Base-by-base conservation (phyloP, 2,797 vertebrate genomes). In the Girardinus metallicus region DNA sequence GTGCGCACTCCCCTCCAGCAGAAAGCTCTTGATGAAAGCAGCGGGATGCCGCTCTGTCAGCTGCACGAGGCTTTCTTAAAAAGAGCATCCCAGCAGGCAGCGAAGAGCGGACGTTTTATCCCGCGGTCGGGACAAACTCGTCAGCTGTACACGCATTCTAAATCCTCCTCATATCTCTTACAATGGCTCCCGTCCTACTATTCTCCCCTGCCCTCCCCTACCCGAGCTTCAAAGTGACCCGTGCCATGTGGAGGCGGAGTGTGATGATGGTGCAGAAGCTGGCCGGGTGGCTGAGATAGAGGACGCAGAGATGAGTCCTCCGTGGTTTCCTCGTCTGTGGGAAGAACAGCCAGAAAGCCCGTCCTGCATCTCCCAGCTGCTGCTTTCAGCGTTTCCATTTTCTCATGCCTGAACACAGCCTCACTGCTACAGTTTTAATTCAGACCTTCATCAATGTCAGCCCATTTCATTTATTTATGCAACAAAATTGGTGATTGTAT, bases 181-280 rank as follows among this genome's bases (percentile, higher is more conserved):
- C 72, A 84, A 70, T 75, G 23, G 10, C 73, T 83, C 47, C 73
- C 68, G 77, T 66, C 76, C 64, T 49, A 31, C 51, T 57, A 64
- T 83, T 87, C 83, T 80, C 82, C 84, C 82, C 57, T 26, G 51
- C 53, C 11, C 53, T 57, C 53, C 26, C 1, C 2, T 26, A 26
- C 8, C 23, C 44, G 80, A 83, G 85, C 83, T 79, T 62, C 76
- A 90, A 91, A 79, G 89, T 92, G 88, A 91, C 89, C 87, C 76
- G 86, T 87, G 79, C 79, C 86, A 81, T 62, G 76, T 87, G 80
- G 90, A 86, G 90, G 90, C 86, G 86, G 87, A 74, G 84, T 53
- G 51, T 53, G 51, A 26, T 53, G 51, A 91, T 95, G 94, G 94
- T 90, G 91, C 93, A 94, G 91, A 87, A 78, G 83, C 86, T 31